phyloP scores from a whole-genome alignment of 2,888 invertebrate genomes.

The Ichneumoninae sp. region DNA sequence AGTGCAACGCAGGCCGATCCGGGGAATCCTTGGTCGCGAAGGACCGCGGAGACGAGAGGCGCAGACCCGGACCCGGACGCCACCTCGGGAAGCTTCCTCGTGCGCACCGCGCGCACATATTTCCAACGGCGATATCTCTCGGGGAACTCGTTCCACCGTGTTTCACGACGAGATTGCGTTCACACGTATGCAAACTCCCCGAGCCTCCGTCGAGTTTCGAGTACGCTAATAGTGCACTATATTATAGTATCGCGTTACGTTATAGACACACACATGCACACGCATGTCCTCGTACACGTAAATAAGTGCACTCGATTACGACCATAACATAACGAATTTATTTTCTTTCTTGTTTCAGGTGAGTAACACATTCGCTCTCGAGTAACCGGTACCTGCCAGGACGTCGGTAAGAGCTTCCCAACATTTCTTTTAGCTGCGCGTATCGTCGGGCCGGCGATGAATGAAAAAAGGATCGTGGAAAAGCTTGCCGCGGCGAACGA shows the following conservation, averaged over 20 bases:
- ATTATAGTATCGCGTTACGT: conserved; percentile 4
- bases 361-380: conserved; percentile 70
- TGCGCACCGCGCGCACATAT: neutral
- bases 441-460: neutral
- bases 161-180: conserved; percentile 40
- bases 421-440: neutral
- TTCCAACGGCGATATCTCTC: conserved; percentile 35
- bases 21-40: conserved; percentile 16
- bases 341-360: conserved; percentile 76
- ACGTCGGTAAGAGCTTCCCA: conserved; percentile 60
- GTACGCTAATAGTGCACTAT: conserved; percentile 14
- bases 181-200: conserved; percentile 5
- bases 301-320: conserved; percentile 31
- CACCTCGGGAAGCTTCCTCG: conserved; percentile 6
- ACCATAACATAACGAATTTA: conserved; percentile 42
- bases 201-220: neutral
- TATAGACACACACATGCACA: neutral
- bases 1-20: neutral
- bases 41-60: neutral
- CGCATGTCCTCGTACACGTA: neutral
- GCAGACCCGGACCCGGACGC: conserved; percentile 25
- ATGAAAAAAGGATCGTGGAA: conserved; percentile 25
- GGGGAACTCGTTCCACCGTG: conserved; percentile 42
- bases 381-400: conserved; percentile 22
- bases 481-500: conserved; percentile 22